Evolutionary conservation across 2,797 vertebrate genomes (phyloP).

Genomic region (Chaetodon trifasciatus): DNA sequence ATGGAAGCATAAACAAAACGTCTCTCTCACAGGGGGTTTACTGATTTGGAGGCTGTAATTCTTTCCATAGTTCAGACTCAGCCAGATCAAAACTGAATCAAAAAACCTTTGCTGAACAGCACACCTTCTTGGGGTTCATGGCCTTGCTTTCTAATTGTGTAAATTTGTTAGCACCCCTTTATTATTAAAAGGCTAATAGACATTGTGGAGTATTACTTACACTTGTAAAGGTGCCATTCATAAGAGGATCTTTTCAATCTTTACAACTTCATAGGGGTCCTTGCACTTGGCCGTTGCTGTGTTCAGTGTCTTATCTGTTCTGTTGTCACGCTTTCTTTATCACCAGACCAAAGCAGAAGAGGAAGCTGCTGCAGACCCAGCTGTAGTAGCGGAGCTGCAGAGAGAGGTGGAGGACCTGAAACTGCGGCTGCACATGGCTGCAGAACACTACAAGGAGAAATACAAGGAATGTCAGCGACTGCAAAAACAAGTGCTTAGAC

Average conservation of each 20-base stretch:
- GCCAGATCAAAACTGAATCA: background rate
- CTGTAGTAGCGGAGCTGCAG: slow-evolving; percentile 91
- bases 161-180: background rate
- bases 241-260: background rate
- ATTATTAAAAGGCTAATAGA: background rate
- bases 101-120: background rate
- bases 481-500: slow-evolving; percentile 94
- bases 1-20: background rate
- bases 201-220: background rate
- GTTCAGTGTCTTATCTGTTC: slow-evolving; percentile 6
- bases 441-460: slow-evolving; percentile 99
- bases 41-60: background rate
- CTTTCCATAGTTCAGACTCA: background rate
- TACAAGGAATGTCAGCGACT: slow-evolving; percentile 98
- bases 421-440: slow-evolving; percentile 98
- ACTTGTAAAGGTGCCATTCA: background rate
- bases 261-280: background rate
- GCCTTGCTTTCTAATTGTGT: background rate
- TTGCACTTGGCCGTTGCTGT: background rate
- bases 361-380: slow-evolving; percentile 72
- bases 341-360: slow-evolving; percentile 75
- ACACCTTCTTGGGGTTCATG: background rate
- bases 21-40: background rate
- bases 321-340: slow-evolving; percentile 16
- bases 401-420: slow-evolving; percentile 98